A percentile compares a stretch with the other conserved stretches of the same genome.
phyloP scores from a whole-genome alignment of 2,888 invertebrate genomes.

The Drosophila paramelanica region DNA sequence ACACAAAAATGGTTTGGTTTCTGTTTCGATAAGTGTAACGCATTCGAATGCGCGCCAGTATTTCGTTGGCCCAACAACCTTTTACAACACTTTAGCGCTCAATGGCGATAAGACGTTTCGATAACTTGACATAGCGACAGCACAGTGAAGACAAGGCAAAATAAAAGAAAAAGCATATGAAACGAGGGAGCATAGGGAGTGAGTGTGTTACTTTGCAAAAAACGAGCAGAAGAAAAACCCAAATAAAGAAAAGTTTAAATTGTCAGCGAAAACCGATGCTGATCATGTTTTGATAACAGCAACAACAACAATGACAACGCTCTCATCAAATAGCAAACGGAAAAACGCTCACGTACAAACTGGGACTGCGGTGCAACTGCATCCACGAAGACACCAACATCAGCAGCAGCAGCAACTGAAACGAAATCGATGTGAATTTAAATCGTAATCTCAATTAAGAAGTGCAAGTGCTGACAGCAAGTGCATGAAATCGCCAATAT shows the following conservation, averaged over 20 bases:
- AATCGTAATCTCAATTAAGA: conserved; percentile 33
- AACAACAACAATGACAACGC: conserved; percentile 45
- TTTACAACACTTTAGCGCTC: conserved; percentile 31
- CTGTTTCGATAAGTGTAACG: no score
- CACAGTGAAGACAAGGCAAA: conserved; percentile 61
- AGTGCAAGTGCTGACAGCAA: conserved; percentile 43
- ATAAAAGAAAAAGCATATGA: conserved; percentile 71
- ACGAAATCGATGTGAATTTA: conserved; percentile 44
- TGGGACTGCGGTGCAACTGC: conserved; percentile 46
- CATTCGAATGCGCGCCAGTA: conserved; percentile 24
- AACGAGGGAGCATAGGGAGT: conserved; percentile 63
- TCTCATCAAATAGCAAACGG: conserved; percentile 40
- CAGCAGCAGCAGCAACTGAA: conserved; percentile 23
- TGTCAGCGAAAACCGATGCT: conserved; percentile 41
- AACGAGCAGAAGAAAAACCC: conserved; percentile 49
- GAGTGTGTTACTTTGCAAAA: conserved; percentile 66
- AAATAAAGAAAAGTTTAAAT: conserved; percentile 63
- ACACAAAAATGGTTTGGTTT: neutral
- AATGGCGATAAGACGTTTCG: conserved; percentile 41
- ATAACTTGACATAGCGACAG: conserved; percentile 55
- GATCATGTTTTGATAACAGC: conserved; percentile 39
- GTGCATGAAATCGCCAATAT: conserved; percentile 49
- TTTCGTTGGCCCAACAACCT: conserved; percentile 1
- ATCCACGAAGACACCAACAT: conserved; percentile 57
- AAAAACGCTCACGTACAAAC: conserved; percentile 52